phyloP scores from a whole-genome alignment of 2,888 invertebrate species.

The Sarcophaga variegata region DNA sequence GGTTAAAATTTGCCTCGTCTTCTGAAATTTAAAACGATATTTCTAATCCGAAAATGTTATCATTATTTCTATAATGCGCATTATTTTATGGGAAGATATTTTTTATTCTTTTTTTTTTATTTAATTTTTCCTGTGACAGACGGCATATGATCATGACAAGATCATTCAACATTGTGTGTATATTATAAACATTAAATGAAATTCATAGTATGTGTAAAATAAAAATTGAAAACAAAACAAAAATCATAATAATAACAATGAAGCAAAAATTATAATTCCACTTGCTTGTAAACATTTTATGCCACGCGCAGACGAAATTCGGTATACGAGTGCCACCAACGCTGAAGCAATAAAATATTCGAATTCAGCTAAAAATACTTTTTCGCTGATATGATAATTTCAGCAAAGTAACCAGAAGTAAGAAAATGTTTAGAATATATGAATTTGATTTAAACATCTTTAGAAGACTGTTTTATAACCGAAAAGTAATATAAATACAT shows the following conservation, averaged over 20 bases:
- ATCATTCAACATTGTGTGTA: conserved; percentile 9
- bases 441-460: no score
- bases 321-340: conserved; percentile 51
- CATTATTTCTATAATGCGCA: conserved; percentile 15
- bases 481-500: no score
- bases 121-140: conserved; percentile 19
- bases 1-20: no score
- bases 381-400: conserved; percentile 11
- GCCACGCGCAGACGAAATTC: conserved; percentile 60
- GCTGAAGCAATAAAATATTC: conserved; percentile 8
- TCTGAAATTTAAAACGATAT: not conserved
- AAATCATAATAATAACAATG: not conserved
- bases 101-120: not conserved
- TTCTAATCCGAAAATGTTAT: conserved; percentile 18
- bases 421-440: no score
- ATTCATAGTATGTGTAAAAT: not conserved
- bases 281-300: not conserved
- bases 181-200: not conserved
- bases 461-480: no score
- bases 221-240: not conserved
- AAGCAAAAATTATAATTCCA: not conserved
- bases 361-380: conserved; percentile 57
- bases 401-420: not conserved
- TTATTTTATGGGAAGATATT: conserved; percentile 6
- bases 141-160: conserved; percentile 36